Evolutionary conservation across 2,888 invertebrate species (phyloP).

Genomic region (Thysanoteuthis rhombus): DNA sequence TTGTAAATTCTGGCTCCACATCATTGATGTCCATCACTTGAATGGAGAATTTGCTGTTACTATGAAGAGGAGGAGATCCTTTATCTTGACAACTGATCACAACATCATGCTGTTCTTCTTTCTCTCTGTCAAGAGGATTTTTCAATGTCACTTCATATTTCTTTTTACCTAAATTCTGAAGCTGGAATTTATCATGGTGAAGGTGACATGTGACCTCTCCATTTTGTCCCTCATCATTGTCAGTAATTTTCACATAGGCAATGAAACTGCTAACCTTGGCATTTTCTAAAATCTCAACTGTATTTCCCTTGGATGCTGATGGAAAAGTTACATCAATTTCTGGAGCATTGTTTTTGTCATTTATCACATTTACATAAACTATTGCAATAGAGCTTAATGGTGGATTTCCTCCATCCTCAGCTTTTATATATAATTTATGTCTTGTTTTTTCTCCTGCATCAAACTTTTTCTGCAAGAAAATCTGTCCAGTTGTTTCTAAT

Average conservation of each 20-base stretch:
- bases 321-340: not conserved
- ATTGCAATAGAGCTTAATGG: not conserved
- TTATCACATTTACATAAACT: not conserved
- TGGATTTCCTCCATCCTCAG: not conserved
- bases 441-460: not conserved
- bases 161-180: not conserved
- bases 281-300: not conserved
- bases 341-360: not conserved
- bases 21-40: not conserved
- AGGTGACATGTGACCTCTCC: not conserved
- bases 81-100: conserved; percentile 12
- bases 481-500: not conserved
- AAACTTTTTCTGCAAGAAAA: not conserved
- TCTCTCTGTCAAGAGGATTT: not conserved
- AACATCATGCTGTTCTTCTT: not conserved
- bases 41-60: not conserved
- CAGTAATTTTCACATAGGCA: not conserved
- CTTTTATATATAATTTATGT: not conserved
- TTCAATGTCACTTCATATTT: not conserved
- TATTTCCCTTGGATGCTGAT: not conserved
- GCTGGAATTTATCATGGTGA: not conserved
- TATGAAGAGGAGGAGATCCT: not conserved
- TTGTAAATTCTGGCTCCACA: not conserved
- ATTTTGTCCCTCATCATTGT: not conserved
- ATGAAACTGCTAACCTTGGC: not conserved